Conservation (phyloP, 2,888 invertebrate species). For the Odontocolon sp. region DNA sequence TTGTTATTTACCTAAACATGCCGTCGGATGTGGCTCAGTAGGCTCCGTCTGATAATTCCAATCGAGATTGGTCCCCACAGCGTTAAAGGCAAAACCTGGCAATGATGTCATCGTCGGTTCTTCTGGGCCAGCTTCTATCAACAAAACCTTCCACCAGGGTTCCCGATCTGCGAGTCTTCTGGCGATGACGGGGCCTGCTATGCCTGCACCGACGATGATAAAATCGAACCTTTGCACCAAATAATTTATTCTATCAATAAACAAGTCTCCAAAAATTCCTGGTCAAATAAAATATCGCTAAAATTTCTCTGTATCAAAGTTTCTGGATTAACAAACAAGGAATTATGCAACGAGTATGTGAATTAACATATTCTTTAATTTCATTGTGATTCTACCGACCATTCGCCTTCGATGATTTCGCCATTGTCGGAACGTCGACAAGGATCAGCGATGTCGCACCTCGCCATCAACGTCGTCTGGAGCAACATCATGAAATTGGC, state of each 20-base stretch:
- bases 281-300: not conserved
- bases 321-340: not conserved
- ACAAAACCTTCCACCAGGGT: constrained; percentile 78
- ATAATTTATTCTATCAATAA: not conserved
- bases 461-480: constrained; percentile 72
- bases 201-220: constrained; percentile 81
- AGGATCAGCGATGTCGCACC: constrained; percentile 76
- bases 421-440: constrained; percentile 75
- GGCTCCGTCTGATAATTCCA: constrained; percentile 82
- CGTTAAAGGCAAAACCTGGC: constrained; percentile 78
- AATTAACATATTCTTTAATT: not conserved
- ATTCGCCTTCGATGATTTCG: constrained; percentile 69
- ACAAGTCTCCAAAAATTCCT: not conserved
- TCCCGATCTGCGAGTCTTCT: constrained; percentile 81
- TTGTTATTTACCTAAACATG: constrained; percentile 73
- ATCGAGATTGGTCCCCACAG: constrained; percentile 79
- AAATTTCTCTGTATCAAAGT: not conserved
- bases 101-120: constrained; percentile 80
- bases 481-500: constrained; percentile 74
- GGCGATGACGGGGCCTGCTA: constrained; percentile 82
- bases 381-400: constrained; percentile 63
- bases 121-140: constrained; percentile 81
- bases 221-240: constrained; percentile 79
- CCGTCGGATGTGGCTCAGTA: constrained; percentile 77
- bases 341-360: no score